Evolutionary conservation across 2,797 vertebrate genomes (phyloP).

Genomic region (Pristis pectinata): DNA sequence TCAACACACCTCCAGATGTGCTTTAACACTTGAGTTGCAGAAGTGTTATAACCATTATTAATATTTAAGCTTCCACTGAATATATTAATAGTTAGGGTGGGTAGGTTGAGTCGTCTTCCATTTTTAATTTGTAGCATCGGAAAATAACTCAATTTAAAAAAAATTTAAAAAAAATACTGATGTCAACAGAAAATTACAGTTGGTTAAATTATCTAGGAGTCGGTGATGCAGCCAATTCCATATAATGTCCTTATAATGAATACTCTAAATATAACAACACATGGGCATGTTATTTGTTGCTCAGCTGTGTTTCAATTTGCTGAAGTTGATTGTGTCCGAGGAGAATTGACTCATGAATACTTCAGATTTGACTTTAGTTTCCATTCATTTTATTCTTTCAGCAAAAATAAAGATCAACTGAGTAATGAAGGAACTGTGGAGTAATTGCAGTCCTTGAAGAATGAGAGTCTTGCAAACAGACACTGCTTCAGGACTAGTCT

Average conservation of each 20-base stretch:
- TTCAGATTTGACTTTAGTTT: neutral
- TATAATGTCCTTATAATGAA: neutral
- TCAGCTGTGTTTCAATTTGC: neutral
- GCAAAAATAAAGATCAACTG: neutral
- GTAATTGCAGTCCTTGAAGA: conserved; percentile 31
- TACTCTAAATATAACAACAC: neutral
- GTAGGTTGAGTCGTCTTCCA: neutral
- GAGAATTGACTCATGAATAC: neutral
- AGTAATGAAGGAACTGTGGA: conserved; percentile 29
- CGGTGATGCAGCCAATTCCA: neutral
- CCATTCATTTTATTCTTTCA: neutral
- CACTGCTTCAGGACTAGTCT: conserved; percentile 26
- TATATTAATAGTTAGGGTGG: neutral
- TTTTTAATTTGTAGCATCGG: neutral
- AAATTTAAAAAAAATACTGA: neutral
- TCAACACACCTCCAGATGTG: too few relatives aligned
- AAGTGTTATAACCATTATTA: neutral
- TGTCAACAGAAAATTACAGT: conserved; percentile 26
- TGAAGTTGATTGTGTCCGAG: neutral
- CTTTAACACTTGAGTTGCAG: too few relatives aligned
- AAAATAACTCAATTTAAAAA: too few relatives aligned
- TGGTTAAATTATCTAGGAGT: neutral
- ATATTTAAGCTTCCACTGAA: neutral
- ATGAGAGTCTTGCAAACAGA: conserved; percentile 24
- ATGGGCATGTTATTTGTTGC: neutral